Conservation (phyloP, 2,888 invertebrate genomes). For the Apamea monoglypha region DNA sequence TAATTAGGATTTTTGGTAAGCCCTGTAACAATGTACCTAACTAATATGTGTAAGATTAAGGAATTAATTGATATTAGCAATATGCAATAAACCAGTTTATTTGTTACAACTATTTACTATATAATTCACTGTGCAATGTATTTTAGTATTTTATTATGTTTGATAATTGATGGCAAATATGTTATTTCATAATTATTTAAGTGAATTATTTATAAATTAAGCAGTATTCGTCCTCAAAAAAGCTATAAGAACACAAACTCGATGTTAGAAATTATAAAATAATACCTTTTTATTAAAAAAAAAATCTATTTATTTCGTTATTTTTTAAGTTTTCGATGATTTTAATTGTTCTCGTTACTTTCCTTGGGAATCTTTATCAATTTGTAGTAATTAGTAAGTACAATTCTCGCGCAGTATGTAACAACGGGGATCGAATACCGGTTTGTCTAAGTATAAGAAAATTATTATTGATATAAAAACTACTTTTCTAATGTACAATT, state of each 20-base stretch:
- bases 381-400: constrained; percentile 84
- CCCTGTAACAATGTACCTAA: constrained; percentile 59
- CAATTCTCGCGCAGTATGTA: constrained; percentile 76
- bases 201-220: constrained; percentile 38
- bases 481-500: constrained; percentile 86
- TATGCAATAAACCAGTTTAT: constrained; percentile 46
- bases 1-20: constrained; percentile 53
- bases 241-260: constrained; percentile 74
- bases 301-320: constrained; percentile 89
- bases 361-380: constrained; percentile 89
- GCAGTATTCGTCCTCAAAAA: constrained; percentile 57
- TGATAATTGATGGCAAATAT: constrained; percentile 40
- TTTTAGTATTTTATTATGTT: constrained; percentile 50
- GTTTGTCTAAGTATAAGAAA: constrained; percentile 59
- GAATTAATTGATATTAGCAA: constrained; percentile 54
- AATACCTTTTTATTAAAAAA: constrained; percentile 75
- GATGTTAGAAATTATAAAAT: constrained; percentile 71
- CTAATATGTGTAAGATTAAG: constrained; percentile 52
- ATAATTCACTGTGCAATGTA: constrained; percentile 56
- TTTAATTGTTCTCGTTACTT: constrained; percentile 90
- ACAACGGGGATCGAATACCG: constrained; percentile 75
- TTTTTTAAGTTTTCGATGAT: constrained; percentile 89
- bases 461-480: constrained; percentile 60
- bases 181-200: constrained; percentile 54
- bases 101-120: constrained; percentile 48